These are phyloP conservation scores for Dioctria rufipes DNA, from an alignment of 2,888 invertebrate genomes.

Conservation along the genomic window DNA sequence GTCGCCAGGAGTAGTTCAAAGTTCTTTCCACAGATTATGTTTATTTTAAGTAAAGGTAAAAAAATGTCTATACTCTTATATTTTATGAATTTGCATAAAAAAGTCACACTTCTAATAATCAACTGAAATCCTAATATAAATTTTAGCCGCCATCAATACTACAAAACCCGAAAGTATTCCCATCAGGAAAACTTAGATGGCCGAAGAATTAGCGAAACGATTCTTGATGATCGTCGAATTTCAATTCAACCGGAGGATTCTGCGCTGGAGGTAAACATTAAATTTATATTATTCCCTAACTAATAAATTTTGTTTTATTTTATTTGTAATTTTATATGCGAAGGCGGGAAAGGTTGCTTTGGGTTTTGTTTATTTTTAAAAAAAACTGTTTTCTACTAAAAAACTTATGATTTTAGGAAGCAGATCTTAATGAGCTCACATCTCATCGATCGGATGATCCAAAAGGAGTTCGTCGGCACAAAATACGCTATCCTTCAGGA, in stretches of 20 bases:
- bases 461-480: slow-evolving; percentile 78
- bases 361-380: slow-evolving; percentile 14
- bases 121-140: no score
- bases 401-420: slow-evolving; percentile 69
- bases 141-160: slow-evolving; percentile 76
- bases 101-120: no score
- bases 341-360: slow-evolving; percentile 46
- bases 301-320: slow-evolving; percentile 35
- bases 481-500: slow-evolving; percentile 74
- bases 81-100: no score
- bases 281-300: slow-evolving; percentile 14
- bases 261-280: slow-evolving; percentile 75
- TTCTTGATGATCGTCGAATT: slow-evolving; percentile 72
- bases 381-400: slow-evolving; percentile 15
- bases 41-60: no score
- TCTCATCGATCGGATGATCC: slow-evolving; percentile 84
- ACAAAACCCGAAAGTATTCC: slow-evolving; percentile 82
- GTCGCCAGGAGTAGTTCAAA: no score
- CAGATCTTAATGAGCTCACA: slow-evolving; percentile 86
- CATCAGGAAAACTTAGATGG: slow-evolving; percentile 79
- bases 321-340: slow-evolving; percentile 18
- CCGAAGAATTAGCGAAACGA: slow-evolving; percentile 63
- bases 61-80: no score
- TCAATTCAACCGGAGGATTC: slow-evolving; percentile 85
- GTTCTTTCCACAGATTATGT: no score